phyloP scores from a whole-genome alignment of 2,113 vertebrate species.

The Rhagologus leucostigma region DNA sequence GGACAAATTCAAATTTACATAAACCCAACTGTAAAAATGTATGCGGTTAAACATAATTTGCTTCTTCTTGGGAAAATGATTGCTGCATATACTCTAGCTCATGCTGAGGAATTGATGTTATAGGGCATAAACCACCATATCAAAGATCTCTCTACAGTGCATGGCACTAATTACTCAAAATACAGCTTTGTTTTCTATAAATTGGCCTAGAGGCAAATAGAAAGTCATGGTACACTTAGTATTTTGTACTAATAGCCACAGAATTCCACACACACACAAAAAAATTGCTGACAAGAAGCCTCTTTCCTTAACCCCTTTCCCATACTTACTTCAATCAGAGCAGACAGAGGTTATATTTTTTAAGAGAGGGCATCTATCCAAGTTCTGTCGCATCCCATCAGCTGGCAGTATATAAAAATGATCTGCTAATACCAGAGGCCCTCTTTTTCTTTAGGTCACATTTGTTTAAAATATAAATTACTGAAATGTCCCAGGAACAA shows the following conservation, averaged over 20 bases:
- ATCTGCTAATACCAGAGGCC: neutral
- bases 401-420: constrained; percentile 1
- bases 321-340: neutral
- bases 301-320: neutral
- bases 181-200: neutral
- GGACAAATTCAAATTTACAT: neutral
- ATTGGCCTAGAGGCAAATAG: neutral
- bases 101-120: neutral
- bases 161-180: neutral
- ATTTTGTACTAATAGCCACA: neutral
- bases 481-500: neutral
- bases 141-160: neutral
- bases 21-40: neutral
- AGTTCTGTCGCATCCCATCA: constrained; percentile 20
- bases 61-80: neutral
- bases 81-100: neutral
- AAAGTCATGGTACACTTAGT: neutral
- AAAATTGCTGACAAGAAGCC: neutral
- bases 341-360: neutral
- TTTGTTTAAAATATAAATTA: neutral
- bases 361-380: neutral
- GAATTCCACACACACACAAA: neutral
- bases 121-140: neutral
- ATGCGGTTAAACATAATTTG: neutral
- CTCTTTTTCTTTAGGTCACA: neutral